Conservation (phyloP, 2,888 invertebrate genomes). For the Ptycholaimellus sp. region DNA sequence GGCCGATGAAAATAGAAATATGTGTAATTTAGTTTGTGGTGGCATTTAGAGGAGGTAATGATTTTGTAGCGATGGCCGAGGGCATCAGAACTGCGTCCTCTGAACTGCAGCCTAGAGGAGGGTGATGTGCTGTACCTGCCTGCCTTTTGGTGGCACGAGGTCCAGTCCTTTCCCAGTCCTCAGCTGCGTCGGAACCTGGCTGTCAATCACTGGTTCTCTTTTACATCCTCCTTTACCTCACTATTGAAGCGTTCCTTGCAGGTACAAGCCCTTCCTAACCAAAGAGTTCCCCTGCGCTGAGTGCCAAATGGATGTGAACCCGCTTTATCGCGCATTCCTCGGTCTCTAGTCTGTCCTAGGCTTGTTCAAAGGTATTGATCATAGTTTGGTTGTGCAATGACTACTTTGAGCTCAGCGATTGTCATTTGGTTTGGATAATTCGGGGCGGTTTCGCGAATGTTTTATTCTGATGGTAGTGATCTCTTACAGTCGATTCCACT, state of each 20-base stretch:
- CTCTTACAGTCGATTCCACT: no score
- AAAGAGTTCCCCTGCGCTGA: slow-evolving; percentile 25
- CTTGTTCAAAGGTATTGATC: no score
- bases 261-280: slow-evolving; percentile 25
- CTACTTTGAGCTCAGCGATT: no score
- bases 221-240: not conserved
- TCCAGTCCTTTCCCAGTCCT: slow-evolving; percentile 22
- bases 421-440: no score
- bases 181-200: slow-evolving; percentile 22
- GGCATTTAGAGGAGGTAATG: no score
- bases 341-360: no score
- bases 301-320: slow-evolving; percentile 23
- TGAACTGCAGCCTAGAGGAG: slow-evolving; percentile 23
- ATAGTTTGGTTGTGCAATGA: no score
- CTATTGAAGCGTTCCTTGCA: slow-evolving; percentile 10
- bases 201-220: slow-evolving; percentile 22
- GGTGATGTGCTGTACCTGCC: slow-evolving; percentile 26
- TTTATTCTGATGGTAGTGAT: no score
- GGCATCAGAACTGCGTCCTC: slow-evolving; percentile 17
- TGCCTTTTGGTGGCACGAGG: slow-evolving; percentile 28
- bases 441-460: no score
- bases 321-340: slow-evolving; percentile 20
- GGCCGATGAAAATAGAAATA: no score
- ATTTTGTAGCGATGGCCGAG: slow-evolving; percentile 24
- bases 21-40: no score